These are phyloP conservation scores for Heptranchias perlo DNA, from an alignment of 2,113 vertebrate genomes.

Conservation along the genomic window DNA sequence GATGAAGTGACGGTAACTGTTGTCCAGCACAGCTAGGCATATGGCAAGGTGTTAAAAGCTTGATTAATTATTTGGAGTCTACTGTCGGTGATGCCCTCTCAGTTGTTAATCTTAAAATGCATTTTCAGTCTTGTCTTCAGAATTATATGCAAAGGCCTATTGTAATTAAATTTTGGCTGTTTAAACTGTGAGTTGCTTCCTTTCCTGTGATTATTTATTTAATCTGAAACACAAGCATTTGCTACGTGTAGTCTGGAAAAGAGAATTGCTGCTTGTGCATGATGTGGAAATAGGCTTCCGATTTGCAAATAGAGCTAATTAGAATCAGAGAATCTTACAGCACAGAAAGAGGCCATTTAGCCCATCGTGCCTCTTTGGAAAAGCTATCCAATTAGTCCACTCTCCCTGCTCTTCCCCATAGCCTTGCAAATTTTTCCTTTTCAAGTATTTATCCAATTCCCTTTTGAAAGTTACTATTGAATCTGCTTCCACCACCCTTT, in stretches of 20 bases:
- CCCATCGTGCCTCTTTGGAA: not conserved
- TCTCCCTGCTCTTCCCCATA: not conserved
- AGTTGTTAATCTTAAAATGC: slow-evolving; percentile 9
- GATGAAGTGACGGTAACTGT: slow-evolving; percentile 65
- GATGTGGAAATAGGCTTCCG: not conserved
- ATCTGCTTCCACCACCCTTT: not conserved
- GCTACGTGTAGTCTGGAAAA: not conserved
- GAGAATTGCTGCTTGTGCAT: not conserved
- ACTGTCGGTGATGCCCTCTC: slow-evolving; percentile 63
- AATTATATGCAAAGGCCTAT: slow-evolving; percentile 29
- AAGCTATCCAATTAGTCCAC: not conserved
- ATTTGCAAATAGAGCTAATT: slow-evolving; percentile 17
- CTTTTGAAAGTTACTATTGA: not conserved
- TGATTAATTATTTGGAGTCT: slow-evolving; percentile 76
- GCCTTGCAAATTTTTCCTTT: too few relatives aligned
- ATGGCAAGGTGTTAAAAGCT: slow-evolving; percentile 77
- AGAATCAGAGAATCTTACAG: not conserved
- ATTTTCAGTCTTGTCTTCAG: slow-evolving; percentile 24
- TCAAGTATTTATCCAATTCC: too few relatives aligned
- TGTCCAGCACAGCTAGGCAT: slow-evolving; percentile 63
- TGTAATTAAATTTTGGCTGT: slow-evolving; percentile 23
- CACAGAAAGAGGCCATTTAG: not conserved
- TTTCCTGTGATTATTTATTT: not conserved
- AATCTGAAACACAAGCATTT: not conserved
- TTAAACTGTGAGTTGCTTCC: not conserved